These are phyloP conservation scores for Agrilus biguttatus DNA, from an alignment of 2,888 invertebrate genomes.

Conservation along the genomic window DNA sequence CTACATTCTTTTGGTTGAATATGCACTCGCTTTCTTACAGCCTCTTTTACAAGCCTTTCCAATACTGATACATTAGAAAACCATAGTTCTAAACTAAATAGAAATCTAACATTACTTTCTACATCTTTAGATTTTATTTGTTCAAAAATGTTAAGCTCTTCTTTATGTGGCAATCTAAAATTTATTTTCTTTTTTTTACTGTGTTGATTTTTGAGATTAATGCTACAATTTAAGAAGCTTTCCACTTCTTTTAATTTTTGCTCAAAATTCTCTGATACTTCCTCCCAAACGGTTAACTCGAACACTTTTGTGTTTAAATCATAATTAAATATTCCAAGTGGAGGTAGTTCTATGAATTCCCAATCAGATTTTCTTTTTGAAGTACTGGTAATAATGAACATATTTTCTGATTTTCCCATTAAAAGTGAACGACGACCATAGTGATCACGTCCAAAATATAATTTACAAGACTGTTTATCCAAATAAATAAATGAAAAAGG, in stretches of 20 bases:
- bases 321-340: slow-evolving; percentile 42
- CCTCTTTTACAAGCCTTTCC: slow-evolving; percentile 37
- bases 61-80: slow-evolving; percentile 33
- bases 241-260: slow-evolving; percentile 25
- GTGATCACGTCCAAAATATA: slow-evolving; percentile 76
- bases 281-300: slow-evolving; percentile 32
- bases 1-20: slow-evolving; percentile 49
- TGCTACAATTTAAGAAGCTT: slow-evolving; percentile 19
- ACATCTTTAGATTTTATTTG: slow-evolving; percentile 17
- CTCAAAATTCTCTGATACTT: slow-evolving; percentile 22
- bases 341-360: slow-evolving; percentile 43
- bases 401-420: slow-evolving; percentile 34
- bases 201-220: slow-evolving; percentile 11
- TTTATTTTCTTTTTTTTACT: slow-evolving; percentile 3
- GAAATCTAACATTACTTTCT: slow-evolving; percentile 23
- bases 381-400: slow-evolving; percentile 38
- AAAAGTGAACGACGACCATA: slow-evolving; percentile 78
- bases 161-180: slow-evolving; percentile 11
- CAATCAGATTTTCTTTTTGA: slow-evolving; percentile 39
- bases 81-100: slow-evolving; percentile 21
- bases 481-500: slow-evolving; percentile 76
- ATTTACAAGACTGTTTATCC: slow-evolving; percentile 35
- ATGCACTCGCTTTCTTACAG: slow-evolving; percentile 43
- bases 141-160: slow-evolving; percentile 12
- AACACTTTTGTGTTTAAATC: slow-evolving; percentile 29